phyloP scores from a whole-genome alignment of 2,888 invertebrate genomes.

The Tholera decimalis region DNA sequence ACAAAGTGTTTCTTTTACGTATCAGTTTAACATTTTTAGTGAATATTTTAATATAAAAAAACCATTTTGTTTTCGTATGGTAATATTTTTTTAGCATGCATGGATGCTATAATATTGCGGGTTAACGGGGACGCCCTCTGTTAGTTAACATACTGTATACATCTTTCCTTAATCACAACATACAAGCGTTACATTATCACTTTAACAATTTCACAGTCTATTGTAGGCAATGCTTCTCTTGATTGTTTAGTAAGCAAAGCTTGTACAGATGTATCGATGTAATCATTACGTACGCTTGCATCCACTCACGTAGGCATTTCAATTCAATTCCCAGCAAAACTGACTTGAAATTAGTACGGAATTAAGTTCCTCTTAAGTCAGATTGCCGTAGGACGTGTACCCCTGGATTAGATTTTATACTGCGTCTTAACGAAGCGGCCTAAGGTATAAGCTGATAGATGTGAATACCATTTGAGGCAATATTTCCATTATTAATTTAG shows the following conservation, averaged over 20 bases:
- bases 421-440: conserved; percentile 71
- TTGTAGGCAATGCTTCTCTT: too few species aligned
- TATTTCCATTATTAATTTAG: not conserved
- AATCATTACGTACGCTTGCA: conserved; percentile 37
- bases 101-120: too few species aligned
- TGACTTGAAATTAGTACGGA: conserved; percentile 77
- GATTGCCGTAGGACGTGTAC: conserved; percentile 77
- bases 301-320: conserved; percentile 59
- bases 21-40: too few species aligned
- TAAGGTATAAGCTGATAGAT: conserved; percentile 28
- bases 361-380: conserved; percentile 79
- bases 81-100: too few species aligned
- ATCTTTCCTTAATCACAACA: too few species aligned
- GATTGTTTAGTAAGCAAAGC: conserved; percentile 7
- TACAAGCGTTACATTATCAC: not conserved
- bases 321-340: conserved; percentile 75
- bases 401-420: conserved; percentile 79
- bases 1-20: too few species aligned
- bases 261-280: conserved; percentile 18
- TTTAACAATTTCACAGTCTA: conserved; percentile 1
- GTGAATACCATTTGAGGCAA: not conserved
- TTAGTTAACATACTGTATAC: too few species aligned
- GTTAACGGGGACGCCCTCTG: too few species aligned
- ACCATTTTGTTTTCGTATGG: too few species aligned
- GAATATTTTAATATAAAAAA: too few species aligned